Percentiles rank a stretch among this genome's conserved stretches.
Evolutionary conservation across 2,113 vertebrate genomes (phyloP).

Genomic region (Corythornis vintsioides): DNA sequence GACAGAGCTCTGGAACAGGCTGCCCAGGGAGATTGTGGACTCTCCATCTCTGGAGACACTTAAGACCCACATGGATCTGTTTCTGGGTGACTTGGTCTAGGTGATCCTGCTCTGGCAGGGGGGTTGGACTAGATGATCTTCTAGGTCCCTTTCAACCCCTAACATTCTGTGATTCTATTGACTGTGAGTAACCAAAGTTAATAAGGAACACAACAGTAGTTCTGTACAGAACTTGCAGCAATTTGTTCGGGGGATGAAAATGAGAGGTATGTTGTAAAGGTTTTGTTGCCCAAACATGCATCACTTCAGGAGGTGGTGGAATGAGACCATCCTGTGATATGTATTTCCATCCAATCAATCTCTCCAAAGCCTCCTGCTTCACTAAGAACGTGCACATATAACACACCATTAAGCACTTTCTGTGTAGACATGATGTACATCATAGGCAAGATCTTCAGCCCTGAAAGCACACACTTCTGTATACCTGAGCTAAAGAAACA

Average conservation of each 20-base stretch:
- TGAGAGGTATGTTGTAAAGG: not conserved
- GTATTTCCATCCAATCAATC: not conserved
- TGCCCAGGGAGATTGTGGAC: too few species aligned
- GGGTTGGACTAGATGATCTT: too few species aligned
- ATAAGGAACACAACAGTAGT: not conserved
- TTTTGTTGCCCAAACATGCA: not conserved
- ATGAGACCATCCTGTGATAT: not conserved
- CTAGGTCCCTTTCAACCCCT: too few species aligned
- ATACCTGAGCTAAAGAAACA: constrained; percentile 54
- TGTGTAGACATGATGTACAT: not conserved
- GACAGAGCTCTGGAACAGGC: too few species aligned
- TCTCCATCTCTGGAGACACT: too few species aligned
- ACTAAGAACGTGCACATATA: not conserved
- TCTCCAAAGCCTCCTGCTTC: not conserved
- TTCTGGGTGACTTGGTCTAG: too few species aligned
- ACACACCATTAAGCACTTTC: not conserved
- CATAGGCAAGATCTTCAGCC: not conserved
- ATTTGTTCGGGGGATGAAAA: constrained; percentile 12
- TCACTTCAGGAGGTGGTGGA: not conserved
- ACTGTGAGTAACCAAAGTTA: constrained; percentile 8
- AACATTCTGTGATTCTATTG: not conserved
- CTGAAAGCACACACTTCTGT: not conserved
- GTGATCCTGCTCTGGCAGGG: too few species aligned
- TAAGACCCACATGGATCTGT: too few species aligned
- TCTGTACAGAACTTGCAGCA: constrained; percentile 12